Base-by-base conservation (phyloP, 2,113 vertebrate species). In the Paramisgurnus dabryanus region DNA sequence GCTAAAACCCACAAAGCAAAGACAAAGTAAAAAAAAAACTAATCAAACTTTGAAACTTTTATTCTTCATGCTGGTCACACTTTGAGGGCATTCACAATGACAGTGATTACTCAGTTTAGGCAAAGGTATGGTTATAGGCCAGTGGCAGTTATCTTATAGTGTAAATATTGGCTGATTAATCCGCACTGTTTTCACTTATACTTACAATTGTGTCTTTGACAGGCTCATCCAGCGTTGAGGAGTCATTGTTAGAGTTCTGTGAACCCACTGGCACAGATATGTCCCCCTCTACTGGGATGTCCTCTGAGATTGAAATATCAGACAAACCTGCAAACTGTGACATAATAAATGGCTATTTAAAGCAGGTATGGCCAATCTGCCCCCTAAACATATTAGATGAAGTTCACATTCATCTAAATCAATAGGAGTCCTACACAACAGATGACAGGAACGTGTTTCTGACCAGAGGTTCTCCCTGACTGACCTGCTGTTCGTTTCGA, bases 141-240 rank as follows among this genome's bases (percentile, higher is more conserved):
- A 18, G 7, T 58, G 55, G 13, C 12, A 18, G 6, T 58, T 58
- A 18, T 7, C 17, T 18, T n/a, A 58, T 3, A n/a, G 55, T 18
- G 6, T 2, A 58, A 58, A 58, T 7, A 58, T 58, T 8, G 7
- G 55, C 55, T n/a, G 17, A 58, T 58, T 58, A 58, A 58, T 5
- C 55, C 7, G 17, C 8, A 58, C 17, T 18, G 6, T 18, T 13
- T n/a, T 65, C 60, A 79, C 2, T 34, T 76, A 18, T 47, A 93
- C 94, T 93, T 90, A 96, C 95, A 10, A 99, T 94, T 3, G 98
- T 99, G 17, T 95, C 96, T 72, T 87, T 95, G 81, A 99, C 96
- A 0, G 98, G 96, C 85, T 99, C 97, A 43, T 99, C 98, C 86
- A 99, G 85, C 0, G 98, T 99, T 13, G 96, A 98, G 77, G 85